phyloP scores from a whole-genome alignment of 2,888 invertebrate species.

The Willowsia nigromaculata region DNA sequence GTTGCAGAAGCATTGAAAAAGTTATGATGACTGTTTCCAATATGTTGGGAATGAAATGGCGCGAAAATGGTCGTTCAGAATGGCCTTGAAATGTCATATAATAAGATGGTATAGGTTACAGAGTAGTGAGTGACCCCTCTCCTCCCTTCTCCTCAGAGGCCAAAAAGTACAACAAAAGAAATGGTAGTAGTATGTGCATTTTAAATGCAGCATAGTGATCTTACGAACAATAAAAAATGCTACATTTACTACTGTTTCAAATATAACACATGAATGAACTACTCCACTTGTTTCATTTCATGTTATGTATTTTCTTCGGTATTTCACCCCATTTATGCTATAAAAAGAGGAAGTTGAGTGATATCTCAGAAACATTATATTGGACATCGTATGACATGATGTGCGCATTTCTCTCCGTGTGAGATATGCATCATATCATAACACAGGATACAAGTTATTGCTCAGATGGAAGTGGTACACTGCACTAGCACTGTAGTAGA shows the following conservation, averaged over 20 bases:
- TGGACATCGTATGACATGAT: constrained; percentile 20
- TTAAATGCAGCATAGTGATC: background rate
- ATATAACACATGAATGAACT: constrained; percentile 1
- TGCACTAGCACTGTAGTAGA: too few species aligned
- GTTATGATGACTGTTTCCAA: constrained; percentile 60
- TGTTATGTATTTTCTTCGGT: background rate
- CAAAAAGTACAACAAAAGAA: background rate
- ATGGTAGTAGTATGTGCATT: background rate
- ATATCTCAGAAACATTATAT: constrained; percentile 32
- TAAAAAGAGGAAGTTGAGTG: constrained; percentile 46
- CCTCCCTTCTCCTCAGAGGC: background rate
- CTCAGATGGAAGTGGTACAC: background rate
- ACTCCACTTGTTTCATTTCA: background rate
- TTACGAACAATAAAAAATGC: constrained; percentile 2
- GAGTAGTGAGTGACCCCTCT: constrained; percentile 17
- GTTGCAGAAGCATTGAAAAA: constrained; percentile 2
- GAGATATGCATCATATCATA: constrained; percentile 47
- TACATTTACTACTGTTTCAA: constrained; percentile 39
- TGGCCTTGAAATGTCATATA: constrained; percentile 56
- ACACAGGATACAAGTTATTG: constrained; percentile 57
- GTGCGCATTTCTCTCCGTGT: background rate
- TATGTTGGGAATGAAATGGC: constrained; percentile 63
- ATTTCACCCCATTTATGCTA: constrained; percentile 23
- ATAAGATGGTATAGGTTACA: constrained; percentile 21
- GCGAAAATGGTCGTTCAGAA: constrained; percentile 54